Conservation (phyloP, 1,140 invertebrate genomes). For the Rhagoletis zephyria region DNA sequence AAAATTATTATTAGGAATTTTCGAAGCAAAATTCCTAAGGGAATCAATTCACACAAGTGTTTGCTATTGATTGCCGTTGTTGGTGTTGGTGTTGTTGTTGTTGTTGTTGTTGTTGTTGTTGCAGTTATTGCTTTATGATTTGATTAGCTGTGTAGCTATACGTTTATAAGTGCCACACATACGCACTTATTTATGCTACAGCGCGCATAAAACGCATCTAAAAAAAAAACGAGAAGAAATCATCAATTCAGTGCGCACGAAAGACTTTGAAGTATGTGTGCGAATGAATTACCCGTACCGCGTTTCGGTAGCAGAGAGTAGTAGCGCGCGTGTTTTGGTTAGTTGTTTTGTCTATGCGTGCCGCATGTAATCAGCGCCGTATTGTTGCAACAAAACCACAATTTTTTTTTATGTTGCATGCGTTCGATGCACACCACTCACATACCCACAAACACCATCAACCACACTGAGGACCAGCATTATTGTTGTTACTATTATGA, state of each 20-base stretch:
- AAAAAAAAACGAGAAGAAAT: not conserved
- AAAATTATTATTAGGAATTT: slow-evolving; percentile 6
- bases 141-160: slow-evolving; percentile 33
- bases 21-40: slow-evolving; percentile 1
- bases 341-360: not conserved
- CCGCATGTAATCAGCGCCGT: slow-evolving; percentile 11
- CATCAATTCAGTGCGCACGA: not conserved
- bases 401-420: not conserved
- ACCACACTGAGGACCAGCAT: too few relatives aligned
- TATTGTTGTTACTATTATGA: slow-evolving; percentile 3
- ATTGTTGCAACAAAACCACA: slow-evolving; percentile 18
- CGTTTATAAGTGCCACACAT: not conserved
- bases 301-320: not conserved
- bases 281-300: not conserved
- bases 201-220: not conserved
- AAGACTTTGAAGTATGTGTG: not conserved
- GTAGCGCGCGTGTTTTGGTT: not conserved
- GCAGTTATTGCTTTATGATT: slow-evolving; percentile 42
- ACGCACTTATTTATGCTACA: slow-evolving; percentile 23
- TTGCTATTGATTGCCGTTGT: not conserved
- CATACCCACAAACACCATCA: not conserved
- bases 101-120: not conserved
- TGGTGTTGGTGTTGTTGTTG: not conserved
- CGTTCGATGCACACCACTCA: not conserved
- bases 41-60: slow-evolving; percentile 37